Evolutionary conservation across 2,113 vertebrate species (phyloP), one percentile per base, ranked within the genome.

Genomic region (Thamnaconus septentrionalis): DNA sequence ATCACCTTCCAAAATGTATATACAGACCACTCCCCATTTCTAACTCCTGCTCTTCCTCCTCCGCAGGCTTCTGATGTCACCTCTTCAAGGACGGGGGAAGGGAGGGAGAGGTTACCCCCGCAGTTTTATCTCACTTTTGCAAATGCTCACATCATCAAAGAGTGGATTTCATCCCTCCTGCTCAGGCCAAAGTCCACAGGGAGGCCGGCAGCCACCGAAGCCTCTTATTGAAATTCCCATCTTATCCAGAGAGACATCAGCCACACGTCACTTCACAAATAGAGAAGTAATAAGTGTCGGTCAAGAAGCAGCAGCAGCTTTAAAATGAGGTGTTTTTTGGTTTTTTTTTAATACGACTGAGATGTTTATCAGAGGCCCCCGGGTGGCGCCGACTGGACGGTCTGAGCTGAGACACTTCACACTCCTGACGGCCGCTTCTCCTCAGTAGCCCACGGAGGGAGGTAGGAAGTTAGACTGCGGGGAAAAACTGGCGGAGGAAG

Each of bases 221-320:
- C 77, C 82, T 86, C 85, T 90, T 88, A 88, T 80, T 88, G 84
- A 86, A 91, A 89, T 86, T 82, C 79, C 79, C 85, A 81, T 86
- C 85, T 91, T 89, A 91, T 89, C 88, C 71, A 45, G 55, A 66
- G 53, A 82, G 85, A 87, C 85, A 91, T 90, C 80, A 56, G 76
- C 66, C 11, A 74, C 82, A 83, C 82, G 66, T 75, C 54, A 66
- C 84, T 80, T 83, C 77, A 70, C 82, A 86, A 86, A 91, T 79
- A 85, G 74, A 86, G 75, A 52, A 69, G 79, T 81, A 85, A 90
- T 86, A 88, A 82, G 81, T 86, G 72, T 78, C 60, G 61, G 85
- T 83, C 85, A 85, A 73, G 63, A 79, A 63, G 40, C 49, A 81
- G 74, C 63, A 61, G 45, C 68, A 52, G 66, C 83, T 48, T 65